A percentile compares a stretch with the other conserved stretches of the same genome.
These are phyloP conservation scores for Isaurus tuberculatus DNA, from an alignment of 92 coral and sea anemone species.

Conservation along the genomic window DNA sequence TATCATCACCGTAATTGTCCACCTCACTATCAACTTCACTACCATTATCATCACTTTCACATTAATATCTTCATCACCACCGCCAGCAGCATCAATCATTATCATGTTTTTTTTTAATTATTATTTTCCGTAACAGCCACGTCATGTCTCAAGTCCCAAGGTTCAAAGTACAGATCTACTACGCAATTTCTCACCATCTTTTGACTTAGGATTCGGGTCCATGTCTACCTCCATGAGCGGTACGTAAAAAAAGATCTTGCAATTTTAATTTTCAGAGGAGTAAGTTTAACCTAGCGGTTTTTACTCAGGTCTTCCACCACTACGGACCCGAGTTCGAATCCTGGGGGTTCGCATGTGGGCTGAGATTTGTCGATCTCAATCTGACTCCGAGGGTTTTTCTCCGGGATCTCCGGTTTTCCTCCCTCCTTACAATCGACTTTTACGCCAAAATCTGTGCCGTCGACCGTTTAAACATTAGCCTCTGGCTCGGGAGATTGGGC, in stretches of 20 bases:
- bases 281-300: too few species aligned
- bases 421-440: too few species aligned
- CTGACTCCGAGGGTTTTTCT: too few species aligned
- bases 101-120: neutral
- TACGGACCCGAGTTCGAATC: too few species aligned
- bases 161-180: slow-evolving; percentile 72
- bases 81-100: neutral
- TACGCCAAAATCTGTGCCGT: too few species aligned
- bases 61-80: neutral
- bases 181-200: slow-evolving; percentile 59
- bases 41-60: neutral
- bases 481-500: too few species aligned
- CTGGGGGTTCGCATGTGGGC: too few species aligned
- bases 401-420: too few species aligned
- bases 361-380: too few species aligned
- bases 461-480: too few species aligned
- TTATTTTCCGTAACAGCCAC: slow-evolving; percentile 4
- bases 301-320: too few species aligned
- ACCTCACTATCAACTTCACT: neutral
- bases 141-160: slow-evolving; percentile 55
- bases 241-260: slow-evolving; percentile 20
- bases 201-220: slow-evolving; percentile 76
- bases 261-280: neutral
- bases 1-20: neutral
- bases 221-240: slow-evolving; percentile 86